Evolutionary conservation across 37 sponge, comb jelly and placozoan genomes (phyloP).

Genomic region (Halisarca cf. caerulea): DNA sequence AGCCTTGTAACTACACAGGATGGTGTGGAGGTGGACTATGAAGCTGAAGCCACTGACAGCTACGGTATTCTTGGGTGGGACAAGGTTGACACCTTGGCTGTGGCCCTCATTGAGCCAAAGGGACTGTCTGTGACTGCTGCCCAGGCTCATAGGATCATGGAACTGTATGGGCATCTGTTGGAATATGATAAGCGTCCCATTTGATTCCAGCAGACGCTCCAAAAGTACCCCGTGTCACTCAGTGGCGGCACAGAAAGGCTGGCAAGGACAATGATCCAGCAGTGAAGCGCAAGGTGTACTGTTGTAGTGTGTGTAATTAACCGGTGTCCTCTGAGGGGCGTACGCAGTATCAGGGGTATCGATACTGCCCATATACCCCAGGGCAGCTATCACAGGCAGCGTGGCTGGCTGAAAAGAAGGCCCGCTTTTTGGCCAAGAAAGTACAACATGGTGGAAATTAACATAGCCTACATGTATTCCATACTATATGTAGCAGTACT

Average conservation of each 20-base stretch:
- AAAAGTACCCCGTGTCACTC: background rate
- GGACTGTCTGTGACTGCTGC: slow-evolving; percentile 12
- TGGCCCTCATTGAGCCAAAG: background rate
- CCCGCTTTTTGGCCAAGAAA: background rate
- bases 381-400: slow-evolving; percentile 33
- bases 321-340: slow-evolving; percentile 39
- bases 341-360: slow-evolving; percentile 33
- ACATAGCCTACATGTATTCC: too few species aligned
- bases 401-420: slow-evolving; percentile 32
- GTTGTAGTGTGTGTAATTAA: slow-evolving; percentile 27
- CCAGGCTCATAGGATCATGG: background rate
- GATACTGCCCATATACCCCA: slow-evolving; percentile 40
- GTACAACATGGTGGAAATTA: too few species aligned
- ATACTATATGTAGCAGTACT: too few species aligned
- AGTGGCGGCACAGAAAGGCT: slow-evolving; percentile 12
- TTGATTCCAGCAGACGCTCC: background rate
- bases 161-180: background rate
- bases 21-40: background rate
- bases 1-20: background rate
- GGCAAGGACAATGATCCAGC: background rate
- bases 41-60: background rate
- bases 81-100: slow-evolving; percentile 35
- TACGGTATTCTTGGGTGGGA: slow-evolving; percentile 38
- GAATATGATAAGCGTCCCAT: slow-evolving; percentile 35
- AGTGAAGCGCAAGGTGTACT: slow-evolving; percentile 22